Percentiles rank a stretch among this genome's conserved stretches.
Evolutionary conservation across 2,797 vertebrate species (phyloP).

Genomic region (Oreochromis grahami): DNA sequence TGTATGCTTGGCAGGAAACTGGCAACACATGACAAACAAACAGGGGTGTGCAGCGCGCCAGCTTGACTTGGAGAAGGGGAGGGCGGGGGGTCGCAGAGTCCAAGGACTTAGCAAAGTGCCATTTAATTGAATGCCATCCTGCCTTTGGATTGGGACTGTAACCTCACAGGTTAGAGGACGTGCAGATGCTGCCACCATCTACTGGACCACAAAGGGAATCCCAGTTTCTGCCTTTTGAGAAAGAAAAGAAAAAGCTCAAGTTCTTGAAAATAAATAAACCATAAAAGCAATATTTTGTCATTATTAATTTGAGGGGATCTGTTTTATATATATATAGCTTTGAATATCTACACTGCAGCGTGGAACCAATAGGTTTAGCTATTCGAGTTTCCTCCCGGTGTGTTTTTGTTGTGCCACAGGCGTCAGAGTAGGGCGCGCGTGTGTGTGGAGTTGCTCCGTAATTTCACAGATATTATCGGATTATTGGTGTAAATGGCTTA

Average conservation of each 20-base stretch:
- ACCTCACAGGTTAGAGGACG: background rate
- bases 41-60: background rate
- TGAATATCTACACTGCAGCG: background rate
- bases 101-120: background rate
- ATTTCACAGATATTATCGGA: rapidly evolving
- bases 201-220: background rate
- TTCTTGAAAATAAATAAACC: background rate
- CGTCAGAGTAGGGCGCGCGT: background rate
- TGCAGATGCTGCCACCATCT: slow-evolving; percentile 34
- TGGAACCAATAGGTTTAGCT: slow-evolving; percentile 28
- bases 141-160: background rate
- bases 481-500: background rate
- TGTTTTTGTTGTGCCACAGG: slow-evolving; percentile 35
- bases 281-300: background rate
- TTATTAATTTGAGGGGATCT: background rate
- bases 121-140: background rate
- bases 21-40: slow-evolving; percentile 20
- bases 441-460: background rate
- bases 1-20: background rate
- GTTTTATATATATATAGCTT: background rate
- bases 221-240: background rate
- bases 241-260: background rate
- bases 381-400: slow-evolving; percentile 50
- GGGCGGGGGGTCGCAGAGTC: background rate
- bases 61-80: background rate